phyloP scores from a whole-genome alignment of 2,797 vertebrate genomes.

The Peromyscus eremicus region DNA sequence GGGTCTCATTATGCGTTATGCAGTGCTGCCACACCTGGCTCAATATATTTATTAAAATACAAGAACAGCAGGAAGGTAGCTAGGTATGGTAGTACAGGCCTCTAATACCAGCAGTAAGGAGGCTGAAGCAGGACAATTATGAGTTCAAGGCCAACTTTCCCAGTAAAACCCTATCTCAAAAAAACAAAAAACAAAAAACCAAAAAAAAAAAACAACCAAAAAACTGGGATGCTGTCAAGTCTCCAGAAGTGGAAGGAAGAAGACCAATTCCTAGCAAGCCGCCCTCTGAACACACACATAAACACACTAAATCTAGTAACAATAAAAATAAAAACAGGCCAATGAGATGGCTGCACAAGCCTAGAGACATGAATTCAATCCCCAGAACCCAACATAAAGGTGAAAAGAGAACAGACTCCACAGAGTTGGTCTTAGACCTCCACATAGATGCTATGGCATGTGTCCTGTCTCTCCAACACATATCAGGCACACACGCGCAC shows the following conservation, averaged over 20 bases:
- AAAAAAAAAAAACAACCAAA: background rate
- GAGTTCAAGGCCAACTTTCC: background rate
- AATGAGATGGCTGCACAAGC: background rate
- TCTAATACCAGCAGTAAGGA: background rate
- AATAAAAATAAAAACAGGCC: background rate
- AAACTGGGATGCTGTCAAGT: background rate
- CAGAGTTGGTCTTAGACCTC: background rate
- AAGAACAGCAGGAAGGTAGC: slow-evolving; percentile 23
- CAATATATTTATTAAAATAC: background rate
- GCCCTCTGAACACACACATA: background rate
- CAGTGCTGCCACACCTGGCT: background rate
- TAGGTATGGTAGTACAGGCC: background rate
- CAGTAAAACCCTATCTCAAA: background rate
- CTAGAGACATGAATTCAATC: background rate
- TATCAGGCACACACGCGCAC: background rate
- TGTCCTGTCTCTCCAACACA: background rate
- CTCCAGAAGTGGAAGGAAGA: background rate
- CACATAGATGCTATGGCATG: background rate
- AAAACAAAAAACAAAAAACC: background rate
- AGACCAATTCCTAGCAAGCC: background rate
- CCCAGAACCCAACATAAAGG: background rate
- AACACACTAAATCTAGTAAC: background rate
- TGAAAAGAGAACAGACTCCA: background rate
- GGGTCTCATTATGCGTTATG: background rate
- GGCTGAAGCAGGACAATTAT: background rate